A percentile compares a stretch with the other conserved stretches of the same genome.
These are phyloP conservation scores for Dascillus cervinus DNA, from an alignment of 2,888 invertebrate species.

Conservation along the genomic window DNA sequence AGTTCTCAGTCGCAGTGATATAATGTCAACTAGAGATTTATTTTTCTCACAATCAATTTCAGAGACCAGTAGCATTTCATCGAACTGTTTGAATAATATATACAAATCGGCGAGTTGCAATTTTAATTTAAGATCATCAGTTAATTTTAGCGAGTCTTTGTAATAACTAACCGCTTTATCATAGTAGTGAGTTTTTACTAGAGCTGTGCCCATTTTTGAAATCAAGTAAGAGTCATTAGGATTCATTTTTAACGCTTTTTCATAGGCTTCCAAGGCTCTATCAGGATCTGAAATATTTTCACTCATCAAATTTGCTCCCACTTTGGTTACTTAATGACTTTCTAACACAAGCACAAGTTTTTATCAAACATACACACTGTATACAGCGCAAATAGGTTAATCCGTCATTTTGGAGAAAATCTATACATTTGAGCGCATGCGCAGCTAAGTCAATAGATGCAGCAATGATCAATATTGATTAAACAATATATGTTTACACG, in stretches of 20 bases:
- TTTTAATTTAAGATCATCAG: constrained; percentile 55
- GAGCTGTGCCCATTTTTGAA: constrained; percentile 81
- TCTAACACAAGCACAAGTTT: no score
- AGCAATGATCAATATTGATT: no score
- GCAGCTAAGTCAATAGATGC: no score
- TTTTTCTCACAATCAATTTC: constrained; percentile 54
- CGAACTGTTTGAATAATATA: constrained; percentile 77
- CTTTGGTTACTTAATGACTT: no score
- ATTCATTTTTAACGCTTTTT: constrained; percentile 74
- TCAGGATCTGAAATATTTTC: constrained; percentile 66
- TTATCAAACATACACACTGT: no score
- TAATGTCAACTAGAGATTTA: constrained; percentile 39
- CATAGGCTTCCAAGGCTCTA: constrained; percentile 78
- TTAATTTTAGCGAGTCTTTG: constrained; percentile 68
- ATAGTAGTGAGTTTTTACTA: constrained; percentile 89
- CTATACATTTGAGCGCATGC: no score
- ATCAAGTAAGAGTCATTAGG: constrained; percentile 72
- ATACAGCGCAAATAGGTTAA: no score
- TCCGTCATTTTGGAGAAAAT: no score
- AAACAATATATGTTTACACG: no score
- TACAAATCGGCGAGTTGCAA: constrained; percentile 83
- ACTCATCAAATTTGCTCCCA: no score
- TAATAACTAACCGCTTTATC: constrained; percentile 86
- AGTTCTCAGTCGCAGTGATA: constrained; percentile 57
- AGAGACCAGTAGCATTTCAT: constrained; percentile 67